Conservation (phyloP, 2,888 invertebrate species). For the Acleris cristana region DNA sequence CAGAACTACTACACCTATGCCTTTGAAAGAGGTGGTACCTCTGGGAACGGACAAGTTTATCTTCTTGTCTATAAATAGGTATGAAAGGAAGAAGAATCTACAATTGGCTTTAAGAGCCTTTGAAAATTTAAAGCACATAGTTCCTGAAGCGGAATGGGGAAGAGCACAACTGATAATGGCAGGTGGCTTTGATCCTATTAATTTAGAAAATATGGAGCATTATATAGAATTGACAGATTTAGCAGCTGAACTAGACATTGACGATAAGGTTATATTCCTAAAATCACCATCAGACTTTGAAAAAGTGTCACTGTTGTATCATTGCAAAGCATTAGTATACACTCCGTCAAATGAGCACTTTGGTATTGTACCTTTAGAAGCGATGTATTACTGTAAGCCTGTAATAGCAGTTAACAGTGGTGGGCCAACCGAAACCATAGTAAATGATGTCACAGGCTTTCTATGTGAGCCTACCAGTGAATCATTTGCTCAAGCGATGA, state of each 20-base stretch:
- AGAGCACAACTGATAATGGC: slow-evolving; percentile 94
- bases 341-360: slow-evolving; percentile 99
- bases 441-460: slow-evolving; percentile 91
- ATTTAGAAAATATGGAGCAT: slow-evolving; percentile 94
- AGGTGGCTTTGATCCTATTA: slow-evolving; percentile 97
- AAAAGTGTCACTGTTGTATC: slow-evolving; percentile 91
- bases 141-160: slow-evolving; percentile 84
- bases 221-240: slow-evolving; percentile 89
- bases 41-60: slow-evolving; percentile 85
- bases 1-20: slow-evolving; percentile 77
- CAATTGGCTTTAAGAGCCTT: slow-evolving; percentile 92
- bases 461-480: slow-evolving; percentile 88
- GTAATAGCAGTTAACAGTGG: slow-evolving; percentile 98
- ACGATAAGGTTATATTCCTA: slow-evolving; percentile 91
- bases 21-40: slow-evolving; percentile 78
- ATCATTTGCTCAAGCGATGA: slow-evolving; percentile 91
- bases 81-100: slow-evolving; percentile 98
- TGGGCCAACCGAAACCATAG: slow-evolving; percentile 96
- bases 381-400: slow-evolving; percentile 96
- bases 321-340: slow-evolving; percentile 93
- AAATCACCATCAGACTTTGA: slow-evolving; percentile 93
- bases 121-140: slow-evolving; percentile 83
- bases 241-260: slow-evolving; percentile 85
- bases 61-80: slow-evolving; percentile 97
- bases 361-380: slow-evolving; percentile 99